phyloP scores from a whole-genome alignment of 2,888 invertebrate species.

The Metacarcinus magister region DNA sequence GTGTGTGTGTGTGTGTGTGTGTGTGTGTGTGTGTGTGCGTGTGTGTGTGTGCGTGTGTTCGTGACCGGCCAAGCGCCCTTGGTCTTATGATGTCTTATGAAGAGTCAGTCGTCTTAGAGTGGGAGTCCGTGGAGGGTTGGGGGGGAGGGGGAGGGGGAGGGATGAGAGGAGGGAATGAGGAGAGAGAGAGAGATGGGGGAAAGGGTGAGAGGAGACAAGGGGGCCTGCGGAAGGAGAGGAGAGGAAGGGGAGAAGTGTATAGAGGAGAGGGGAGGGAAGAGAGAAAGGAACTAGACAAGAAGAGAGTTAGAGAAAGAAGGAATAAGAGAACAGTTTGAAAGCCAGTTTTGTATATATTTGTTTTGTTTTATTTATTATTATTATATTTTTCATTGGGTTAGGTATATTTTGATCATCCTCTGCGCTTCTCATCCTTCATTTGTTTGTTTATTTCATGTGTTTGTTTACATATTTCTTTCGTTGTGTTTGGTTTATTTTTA shows the following conservation, averaged over 20 bases:
- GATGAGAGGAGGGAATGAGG: neutral
- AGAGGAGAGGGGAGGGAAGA: neutral
- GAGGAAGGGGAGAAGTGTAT: too few species aligned
- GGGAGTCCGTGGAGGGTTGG: neutral
- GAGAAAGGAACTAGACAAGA: neutral
- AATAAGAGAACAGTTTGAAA: neutral
- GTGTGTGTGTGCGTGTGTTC: neutral
- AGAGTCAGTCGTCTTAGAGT: neutral
- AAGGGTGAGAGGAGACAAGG: neutral
- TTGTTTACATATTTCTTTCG: neutral
- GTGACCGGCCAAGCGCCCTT: neutral
- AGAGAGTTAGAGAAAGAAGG: neutral
- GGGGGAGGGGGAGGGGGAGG: neutral
- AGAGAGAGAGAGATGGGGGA: neutral
- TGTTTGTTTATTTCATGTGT: neutral
- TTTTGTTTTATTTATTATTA: neutral
- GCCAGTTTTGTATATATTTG: neutral
- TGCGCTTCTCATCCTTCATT: neutral
- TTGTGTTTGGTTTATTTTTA: neutral
- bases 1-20: neutral
- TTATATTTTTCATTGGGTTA: neutral
- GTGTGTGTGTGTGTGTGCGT: neutral
- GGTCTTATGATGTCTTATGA: constrained; percentile 16
- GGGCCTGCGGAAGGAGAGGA: too few species aligned
- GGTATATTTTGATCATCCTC: neutral